These are phyloP conservation scores for Caenorhabditis remanei DNA, from an alignment of 1,140 invertebrate species.

Conservation along the genomic window DNA sequence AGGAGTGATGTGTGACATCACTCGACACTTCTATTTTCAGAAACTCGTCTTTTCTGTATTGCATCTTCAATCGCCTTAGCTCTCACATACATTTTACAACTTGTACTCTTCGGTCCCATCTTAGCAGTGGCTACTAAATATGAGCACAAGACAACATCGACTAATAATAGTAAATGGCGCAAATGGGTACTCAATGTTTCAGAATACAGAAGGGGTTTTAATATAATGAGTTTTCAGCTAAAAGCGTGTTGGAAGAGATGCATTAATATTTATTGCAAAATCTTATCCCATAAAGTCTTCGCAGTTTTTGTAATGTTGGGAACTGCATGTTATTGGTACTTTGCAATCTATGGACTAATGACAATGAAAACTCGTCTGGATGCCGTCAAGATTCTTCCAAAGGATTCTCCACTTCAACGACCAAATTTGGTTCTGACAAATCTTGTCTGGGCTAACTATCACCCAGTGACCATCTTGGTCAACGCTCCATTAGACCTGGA, in stretches of 20 bases:
- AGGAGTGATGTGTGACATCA: neutral
- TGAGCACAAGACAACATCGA: conserved; percentile 56
- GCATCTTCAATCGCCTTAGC: conserved; percentile 69
- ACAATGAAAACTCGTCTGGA: conserved; percentile 72
- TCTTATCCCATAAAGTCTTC: neutral
- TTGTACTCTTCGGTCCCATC: conserved; percentile 69
- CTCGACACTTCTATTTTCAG: conserved; percentile 61
- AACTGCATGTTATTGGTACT: conserved; percentile 48
- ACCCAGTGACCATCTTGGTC: conserved; percentile 74
- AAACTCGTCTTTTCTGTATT: conserved; percentile 81
- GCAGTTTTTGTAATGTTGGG: conserved; percentile 20
- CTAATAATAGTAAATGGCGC: conserved; percentile 27
- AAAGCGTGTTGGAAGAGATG: conserved; percentile 31
- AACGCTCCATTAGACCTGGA: conserved; percentile 71
- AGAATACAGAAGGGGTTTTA: neutral
- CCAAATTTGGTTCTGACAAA: conserved; percentile 70
- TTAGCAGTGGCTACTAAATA: conserved; percentile 65
- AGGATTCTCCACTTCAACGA: conserved; percentile 71
- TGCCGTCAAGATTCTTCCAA: conserved; percentile 74
- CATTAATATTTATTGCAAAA: conserved; percentile 31
- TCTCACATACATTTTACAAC: conserved; percentile 68
- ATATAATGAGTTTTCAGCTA: neutral
- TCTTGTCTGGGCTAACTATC: conserved; percentile 75
- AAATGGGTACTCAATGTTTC: conserved; percentile 12
- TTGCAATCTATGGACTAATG: conserved; percentile 59